These are phyloP conservation scores for Lepilemur ruficaudatus DNA, from an alignment of 2,797 vertebrate genomes.

Conservation along the genomic window DNA sequence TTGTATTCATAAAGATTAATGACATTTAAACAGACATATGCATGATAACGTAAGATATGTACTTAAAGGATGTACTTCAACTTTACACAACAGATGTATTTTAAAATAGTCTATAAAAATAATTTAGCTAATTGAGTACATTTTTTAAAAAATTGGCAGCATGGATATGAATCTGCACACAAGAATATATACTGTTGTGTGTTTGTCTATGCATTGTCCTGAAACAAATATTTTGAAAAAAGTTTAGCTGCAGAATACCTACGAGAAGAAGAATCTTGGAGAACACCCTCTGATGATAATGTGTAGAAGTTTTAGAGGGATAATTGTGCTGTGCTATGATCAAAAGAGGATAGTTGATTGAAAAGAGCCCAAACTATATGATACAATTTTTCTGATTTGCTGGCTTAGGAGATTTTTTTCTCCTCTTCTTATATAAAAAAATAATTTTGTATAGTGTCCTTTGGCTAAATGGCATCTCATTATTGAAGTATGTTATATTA, in stretches of 20 bases:
- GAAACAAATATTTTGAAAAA: constrained; percentile 67
- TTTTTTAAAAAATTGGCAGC: constrained; percentile 73
- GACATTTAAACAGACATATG: constrained; percentile 79
- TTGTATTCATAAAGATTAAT: constrained; percentile 86
- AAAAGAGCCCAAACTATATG: constrained; percentile 54
- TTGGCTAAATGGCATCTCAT: constrained; percentile 63
- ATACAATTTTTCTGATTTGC: constrained; percentile 59
- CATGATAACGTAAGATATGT: constrained; percentile 60
- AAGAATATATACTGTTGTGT: constrained; percentile 14
- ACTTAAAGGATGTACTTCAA: constrained; percentile 74
- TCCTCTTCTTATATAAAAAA: not conserved
- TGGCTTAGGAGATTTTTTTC: constrained; percentile 63
- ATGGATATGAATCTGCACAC: not conserved
- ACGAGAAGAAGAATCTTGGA: constrained; percentile 46
- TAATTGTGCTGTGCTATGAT: not conserved
- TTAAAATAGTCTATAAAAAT: constrained; percentile 80
- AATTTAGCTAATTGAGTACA: constrained; percentile 74
- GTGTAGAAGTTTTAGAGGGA: constrained; percentile 37
- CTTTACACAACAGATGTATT: constrained; percentile 59
- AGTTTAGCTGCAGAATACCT: constrained; percentile 44
- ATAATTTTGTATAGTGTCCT: constrained; percentile 69
- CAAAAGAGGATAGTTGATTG: constrained; percentile 54
- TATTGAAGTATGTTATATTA: constrained; percentile 59
- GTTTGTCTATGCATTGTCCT: constrained; percentile 33
- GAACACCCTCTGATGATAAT: constrained; percentile 9